Conservation (phyloP, 2,888 invertebrate genomes). For the Drosophila pseudotalamancana region DNA sequence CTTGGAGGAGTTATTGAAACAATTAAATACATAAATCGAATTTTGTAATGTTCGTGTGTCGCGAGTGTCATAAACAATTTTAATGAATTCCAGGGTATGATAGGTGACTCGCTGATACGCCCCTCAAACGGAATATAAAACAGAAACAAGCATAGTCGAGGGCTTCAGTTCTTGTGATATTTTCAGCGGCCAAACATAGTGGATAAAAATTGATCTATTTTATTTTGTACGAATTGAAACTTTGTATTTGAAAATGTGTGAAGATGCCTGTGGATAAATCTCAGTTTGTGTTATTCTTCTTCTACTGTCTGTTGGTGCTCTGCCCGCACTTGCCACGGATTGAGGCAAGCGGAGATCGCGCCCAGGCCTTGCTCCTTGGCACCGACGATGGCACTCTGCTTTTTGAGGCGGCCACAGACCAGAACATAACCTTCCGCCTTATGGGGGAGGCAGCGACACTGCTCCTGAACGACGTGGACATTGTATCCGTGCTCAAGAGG, state of each 20-base stretch:
- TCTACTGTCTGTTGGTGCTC: neutral
- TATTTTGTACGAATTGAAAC: neutral
- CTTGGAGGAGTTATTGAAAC: no score
- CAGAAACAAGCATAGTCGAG: neutral
- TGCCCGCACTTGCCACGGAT: conserved; percentile 4
- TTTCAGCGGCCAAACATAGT: conserved; percentile 9
- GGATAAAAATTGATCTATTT: neutral
- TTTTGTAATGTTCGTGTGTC: no score
- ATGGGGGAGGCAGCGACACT: conserved; percentile 88
- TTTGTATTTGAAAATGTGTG: conserved; percentile 20
- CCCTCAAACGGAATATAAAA: conserved; percentile 41
- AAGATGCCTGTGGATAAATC: conserved; percentile 28
- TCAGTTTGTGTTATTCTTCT: neutral
- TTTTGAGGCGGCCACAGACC: conserved; percentile 90
- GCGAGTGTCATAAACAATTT: no score
- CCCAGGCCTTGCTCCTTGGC: conserved; percentile 38
- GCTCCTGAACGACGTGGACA: conserved; percentile 88
- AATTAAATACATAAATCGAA: no score
- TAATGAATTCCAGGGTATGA: neutral
- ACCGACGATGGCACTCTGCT: conserved; percentile 89
- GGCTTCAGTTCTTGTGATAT: conserved; percentile 27
- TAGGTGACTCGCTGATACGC: conserved; percentile 34
- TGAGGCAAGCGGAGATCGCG: neutral
- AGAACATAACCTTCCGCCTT: conserved; percentile 90
- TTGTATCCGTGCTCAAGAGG: conserved; percentile 83